Percentiles rank a stretch among this genome's conserved stretches.
phyloP scores from a whole-genome alignment of 2,797 vertebrate genomes.

The Clarias fuscus region DNA sequence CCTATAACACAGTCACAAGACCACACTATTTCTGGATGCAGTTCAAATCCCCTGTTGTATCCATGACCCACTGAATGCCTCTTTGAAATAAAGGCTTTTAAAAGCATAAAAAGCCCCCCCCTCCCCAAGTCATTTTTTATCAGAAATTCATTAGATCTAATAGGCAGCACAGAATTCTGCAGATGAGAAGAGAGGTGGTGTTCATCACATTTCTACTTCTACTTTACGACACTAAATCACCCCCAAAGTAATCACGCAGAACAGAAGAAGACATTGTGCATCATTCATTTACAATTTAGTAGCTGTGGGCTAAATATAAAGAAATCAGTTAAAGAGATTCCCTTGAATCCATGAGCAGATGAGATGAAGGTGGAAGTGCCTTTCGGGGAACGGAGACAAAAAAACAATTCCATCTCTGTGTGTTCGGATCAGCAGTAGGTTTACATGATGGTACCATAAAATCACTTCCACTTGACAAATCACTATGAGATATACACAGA shows the following conservation, averaged over 20 bases:
- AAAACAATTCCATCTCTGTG: background rate
- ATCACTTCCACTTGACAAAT: conserved; percentile 17
- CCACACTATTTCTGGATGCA: conserved; percentile 16
- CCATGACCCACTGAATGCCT: conserved; percentile 17
- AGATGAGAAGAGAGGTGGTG: conserved; percentile 10
- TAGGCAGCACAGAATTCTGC: background rate
- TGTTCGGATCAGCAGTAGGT: background rate
- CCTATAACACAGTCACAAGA: conserved; percentile 44
- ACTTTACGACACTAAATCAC: conserved; percentile 14
- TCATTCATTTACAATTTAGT: conserved; percentile 18
- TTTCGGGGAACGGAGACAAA: conserved; percentile 12
- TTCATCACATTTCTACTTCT: conserved; percentile 18
- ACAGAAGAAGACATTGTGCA: conserved; percentile 11
- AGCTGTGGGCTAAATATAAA: conserved; percentile 22
- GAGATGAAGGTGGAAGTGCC: background rate
- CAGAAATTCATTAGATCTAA: conserved; percentile 33
- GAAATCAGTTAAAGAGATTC: conserved; percentile 28
- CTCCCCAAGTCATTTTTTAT: conserved; percentile 24
- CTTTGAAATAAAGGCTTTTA: conserved; percentile 18
- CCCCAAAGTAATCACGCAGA: conserved; percentile 20
- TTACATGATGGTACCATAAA: background rate
- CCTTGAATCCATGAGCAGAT: conserved; percentile 32
- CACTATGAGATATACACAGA: background rate
- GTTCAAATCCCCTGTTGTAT: conserved; percentile 5
- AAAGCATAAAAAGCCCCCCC: background rate